These are phyloP conservation scores for Cheilinus undulatus DNA, from an alignment of 2,113 vertebrate genomes.

Conservation along the genomic window DNA sequence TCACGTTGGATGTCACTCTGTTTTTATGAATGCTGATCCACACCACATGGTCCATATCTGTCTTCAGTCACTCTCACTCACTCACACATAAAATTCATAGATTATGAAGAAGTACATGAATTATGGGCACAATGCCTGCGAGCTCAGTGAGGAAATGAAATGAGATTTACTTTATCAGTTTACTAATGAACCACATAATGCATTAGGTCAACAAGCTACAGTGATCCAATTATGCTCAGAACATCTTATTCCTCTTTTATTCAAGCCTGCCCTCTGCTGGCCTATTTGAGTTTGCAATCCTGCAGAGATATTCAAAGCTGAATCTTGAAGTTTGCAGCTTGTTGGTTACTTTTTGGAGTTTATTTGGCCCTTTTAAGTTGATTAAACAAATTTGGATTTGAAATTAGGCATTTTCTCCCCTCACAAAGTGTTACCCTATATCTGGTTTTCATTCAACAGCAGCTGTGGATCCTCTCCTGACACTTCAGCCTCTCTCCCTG, in stretches of 20 bases:
- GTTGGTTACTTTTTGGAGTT: not conserved
- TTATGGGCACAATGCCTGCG: not conserved
- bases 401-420: not conserved
- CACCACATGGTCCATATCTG: conserved; percentile 67
- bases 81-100: not conserved
- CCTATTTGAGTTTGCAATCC: not conserved
- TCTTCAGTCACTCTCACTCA: conserved; percentile 30
- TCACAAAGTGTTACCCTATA: not conserved
- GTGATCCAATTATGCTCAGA: conserved; percentile 28
- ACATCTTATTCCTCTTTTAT: conserved; percentile 17
- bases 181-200: conserved; percentile 36
- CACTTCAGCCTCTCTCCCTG: not conserved
- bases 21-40: conserved; percentile 68
- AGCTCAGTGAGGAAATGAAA: conserved; percentile 16
- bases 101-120: conserved; percentile 3
- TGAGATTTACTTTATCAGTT: conserved; percentile 45
- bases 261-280: conserved; percentile 78
- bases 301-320: not conserved
- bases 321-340: not conserved
- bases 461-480: conserved; percentile 62
- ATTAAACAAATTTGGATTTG: not conserved
- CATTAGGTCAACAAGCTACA: conserved; percentile 31
- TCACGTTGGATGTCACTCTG: conserved; percentile 60
- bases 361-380: not conserved
- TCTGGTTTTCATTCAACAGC: conserved; percentile 12